A percentile compares a stretch with the other conserved stretches of the same genome.
Conservation (phyloP, 1,140 invertebrate genomes). For the Branchinecta lindahli region DNA sequence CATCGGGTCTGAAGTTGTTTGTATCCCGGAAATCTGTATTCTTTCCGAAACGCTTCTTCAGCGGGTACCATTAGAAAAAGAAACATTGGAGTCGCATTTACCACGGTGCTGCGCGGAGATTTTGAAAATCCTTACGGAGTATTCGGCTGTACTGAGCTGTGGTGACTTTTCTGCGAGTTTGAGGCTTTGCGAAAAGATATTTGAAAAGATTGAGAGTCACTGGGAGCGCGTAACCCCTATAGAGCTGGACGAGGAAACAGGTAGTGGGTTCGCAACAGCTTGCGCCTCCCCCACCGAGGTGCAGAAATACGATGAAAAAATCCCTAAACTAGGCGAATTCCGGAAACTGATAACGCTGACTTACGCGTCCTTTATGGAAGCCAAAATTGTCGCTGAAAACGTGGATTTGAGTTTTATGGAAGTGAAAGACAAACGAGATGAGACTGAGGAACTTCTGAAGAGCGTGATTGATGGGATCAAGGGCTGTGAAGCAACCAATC, state of each 20-base stretch:
- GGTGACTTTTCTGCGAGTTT: background rate
- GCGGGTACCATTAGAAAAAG: background rate
- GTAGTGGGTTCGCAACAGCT: no score
- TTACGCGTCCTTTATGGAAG: background rate
- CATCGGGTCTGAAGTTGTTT: background rate
- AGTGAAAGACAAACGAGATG: background rate
- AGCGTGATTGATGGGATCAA: background rate
- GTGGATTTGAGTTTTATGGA: background rate
- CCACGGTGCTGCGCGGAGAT: background rate
- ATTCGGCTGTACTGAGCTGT: background rate
- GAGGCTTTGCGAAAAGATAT: background rate
- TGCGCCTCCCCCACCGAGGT: background rate
- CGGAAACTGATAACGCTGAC: background rate
- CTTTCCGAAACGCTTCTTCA: background rate
- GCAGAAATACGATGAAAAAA: background rate
- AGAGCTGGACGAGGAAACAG: background rate
- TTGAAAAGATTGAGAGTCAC: background rate
- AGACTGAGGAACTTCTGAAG: background rate
- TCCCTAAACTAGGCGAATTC: background rate
- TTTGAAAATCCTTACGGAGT: background rate
- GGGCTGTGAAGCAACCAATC: no score
- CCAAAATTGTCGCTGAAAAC: background rate
- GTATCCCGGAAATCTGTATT: slow-evolving; percentile 34
- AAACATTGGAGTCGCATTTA: background rate
- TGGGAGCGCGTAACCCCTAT: background rate